A percentile compares a stretch with the other conserved stretches of the same genome.
Evolutionary conservation across 2,113 vertebrate species (phyloP).

Genomic region (Oreocharis arfaki): DNA sequence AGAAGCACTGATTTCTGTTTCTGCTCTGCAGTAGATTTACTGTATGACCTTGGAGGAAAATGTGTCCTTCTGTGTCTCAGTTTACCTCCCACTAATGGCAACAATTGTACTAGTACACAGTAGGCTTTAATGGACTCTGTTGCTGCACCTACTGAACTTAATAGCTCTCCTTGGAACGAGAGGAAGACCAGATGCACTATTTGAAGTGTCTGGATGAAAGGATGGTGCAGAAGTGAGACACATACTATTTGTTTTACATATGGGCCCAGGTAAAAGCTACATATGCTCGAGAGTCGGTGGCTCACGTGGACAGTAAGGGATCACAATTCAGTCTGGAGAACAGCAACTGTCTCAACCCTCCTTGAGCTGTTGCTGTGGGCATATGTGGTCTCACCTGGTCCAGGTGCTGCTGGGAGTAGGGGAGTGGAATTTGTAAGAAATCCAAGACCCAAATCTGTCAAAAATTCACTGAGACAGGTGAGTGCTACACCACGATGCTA

Average conservation of each 20-base stretch:
- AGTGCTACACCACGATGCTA: neutral
- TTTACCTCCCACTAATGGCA: constrained; percentile 3
- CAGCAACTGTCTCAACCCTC: neutral
- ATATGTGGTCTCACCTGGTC: neutral
- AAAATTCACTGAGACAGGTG: neutral
- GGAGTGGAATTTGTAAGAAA: neutral
- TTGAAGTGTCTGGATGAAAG: neutral
- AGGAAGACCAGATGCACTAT: neutral
- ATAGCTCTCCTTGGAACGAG: neutral
- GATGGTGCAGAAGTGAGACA: neutral
- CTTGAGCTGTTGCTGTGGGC: neutral
- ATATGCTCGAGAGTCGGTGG: neutral
- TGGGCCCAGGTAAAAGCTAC: neutral
- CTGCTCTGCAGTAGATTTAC: neutral
- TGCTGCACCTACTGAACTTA: neutral
- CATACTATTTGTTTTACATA: neutral
- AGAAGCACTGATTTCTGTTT: constrained; percentile 33
- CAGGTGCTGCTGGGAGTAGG: neutral
- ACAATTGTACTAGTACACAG: neutral
- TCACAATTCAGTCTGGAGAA: neutral
- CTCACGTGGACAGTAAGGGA: neutral
- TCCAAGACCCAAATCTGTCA: neutral
- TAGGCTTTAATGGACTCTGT: neutral
- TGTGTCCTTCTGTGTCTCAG: neutral
- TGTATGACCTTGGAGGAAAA: constrained; percentile 11